Base-by-base conservation (phyloP, 1,140 invertebrate species). In the Berghia stephanieae region DNA sequence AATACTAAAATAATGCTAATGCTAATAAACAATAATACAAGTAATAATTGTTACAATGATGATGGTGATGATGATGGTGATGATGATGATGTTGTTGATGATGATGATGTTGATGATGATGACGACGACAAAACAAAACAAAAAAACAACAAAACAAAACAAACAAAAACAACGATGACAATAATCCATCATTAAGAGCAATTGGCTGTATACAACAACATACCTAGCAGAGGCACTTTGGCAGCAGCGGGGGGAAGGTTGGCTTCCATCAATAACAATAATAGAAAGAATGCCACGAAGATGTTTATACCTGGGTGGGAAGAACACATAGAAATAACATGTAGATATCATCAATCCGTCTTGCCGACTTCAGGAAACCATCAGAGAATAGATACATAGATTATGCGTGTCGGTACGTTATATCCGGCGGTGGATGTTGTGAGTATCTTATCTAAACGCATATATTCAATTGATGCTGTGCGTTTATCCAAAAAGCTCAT, bases 211-310 rank as follows among this genome's bases (percentile, higher is more conserved):
- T 4, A 57, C n/a, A n/a, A n/a, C n/a, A n/a, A n/a, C n/a, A n/a
- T 84, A 89, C 89, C 89, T 81, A 90, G 81, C 40, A 89, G 84
- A 55, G 89, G 89, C 72, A 89, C 86, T 27, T 83, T 81, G 38
- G 83, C 82, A 27, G 88, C 85, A 24, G 87, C 86, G 31, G 88
- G 87, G 38, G 89, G 88, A 60, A 89, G 85, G 68, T 84, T 87
- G 74, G 83, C 79, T 70, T 85, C 84, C 78, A 88, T 83, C 78
- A 89, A 79, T 66, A 89, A 78, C 68, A 89, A 78, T 46, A 89
- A 78, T 16, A 90, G 78, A 83, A 90, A 89, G 83, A 90, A 90
- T 42, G 88, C 88, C 75, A 89, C 86, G 80, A 89, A 90, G 73
- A 90, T 88, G 76, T 87, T 89, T 82, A 90, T 89, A 76, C 89